Evolutionary conservation across 2,888 invertebrate species (phyloP).

Genomic region (Leptothorax acervorum): DNA sequence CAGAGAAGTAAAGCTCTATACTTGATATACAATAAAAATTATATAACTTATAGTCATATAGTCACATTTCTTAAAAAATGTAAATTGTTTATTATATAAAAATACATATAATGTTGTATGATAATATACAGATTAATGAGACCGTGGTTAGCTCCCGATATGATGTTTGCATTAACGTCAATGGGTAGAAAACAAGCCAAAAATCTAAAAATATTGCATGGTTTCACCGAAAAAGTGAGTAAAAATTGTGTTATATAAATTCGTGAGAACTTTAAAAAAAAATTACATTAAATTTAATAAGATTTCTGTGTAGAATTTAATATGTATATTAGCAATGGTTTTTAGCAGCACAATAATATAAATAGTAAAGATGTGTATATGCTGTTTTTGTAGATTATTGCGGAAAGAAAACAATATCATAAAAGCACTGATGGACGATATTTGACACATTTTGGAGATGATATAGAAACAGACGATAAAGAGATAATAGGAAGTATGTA

Average conservation of each 20-base stretch:
- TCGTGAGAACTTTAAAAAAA: neutral
- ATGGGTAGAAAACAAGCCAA: neutral
- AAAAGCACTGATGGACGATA: conserved; percentile 3
- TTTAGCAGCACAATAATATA: neutral
- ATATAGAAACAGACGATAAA: neutral
- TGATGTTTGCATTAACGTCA: neutral
- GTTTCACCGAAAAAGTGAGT: conserved; percentile 23
- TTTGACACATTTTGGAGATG: neutral
- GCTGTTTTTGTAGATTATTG: conserved; percentile 16
- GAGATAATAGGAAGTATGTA: neutral
- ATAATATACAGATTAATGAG: neutral
- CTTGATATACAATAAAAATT: neutral
- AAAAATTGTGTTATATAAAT: neutral
- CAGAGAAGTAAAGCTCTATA: neutral
- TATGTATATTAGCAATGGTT: neutral
- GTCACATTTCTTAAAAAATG: neutral
- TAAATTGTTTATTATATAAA: neutral
- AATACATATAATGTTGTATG: neutral
- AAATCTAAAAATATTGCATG: neutral
- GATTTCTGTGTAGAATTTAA: neutral
- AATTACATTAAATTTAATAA: neutral
- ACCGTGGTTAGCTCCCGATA: neutral
- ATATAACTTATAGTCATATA: neutral
- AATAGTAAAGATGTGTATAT: neutral
- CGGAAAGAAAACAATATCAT: conserved; percentile 31